A percentile compares a stretch with the other conserved stretches of the same genome.
Conservation (phyloP, 2,113 vertebrate genomes). For the Corythaeola cristata region DNA sequence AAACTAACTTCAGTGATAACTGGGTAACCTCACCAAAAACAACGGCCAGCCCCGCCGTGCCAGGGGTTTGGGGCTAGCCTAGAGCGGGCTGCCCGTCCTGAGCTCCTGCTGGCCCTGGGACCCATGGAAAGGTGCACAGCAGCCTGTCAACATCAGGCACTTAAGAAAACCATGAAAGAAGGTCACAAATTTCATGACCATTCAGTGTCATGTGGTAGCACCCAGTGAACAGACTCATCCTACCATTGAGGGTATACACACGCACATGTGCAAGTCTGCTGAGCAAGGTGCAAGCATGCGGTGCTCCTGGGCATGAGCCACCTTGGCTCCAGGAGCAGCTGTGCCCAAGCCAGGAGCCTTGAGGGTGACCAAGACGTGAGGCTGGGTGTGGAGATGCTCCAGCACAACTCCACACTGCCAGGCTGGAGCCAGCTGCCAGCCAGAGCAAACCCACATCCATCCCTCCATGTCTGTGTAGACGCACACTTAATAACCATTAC, state of each 20-base stretch:
- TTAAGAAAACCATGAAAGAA: background rate
- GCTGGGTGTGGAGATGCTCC: background rate
- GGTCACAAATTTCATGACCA: background rate
- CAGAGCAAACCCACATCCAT: background rate
- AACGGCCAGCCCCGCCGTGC: background rate
- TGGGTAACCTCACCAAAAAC: background rate
- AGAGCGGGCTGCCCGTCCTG: background rate
- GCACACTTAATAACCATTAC: background rate
- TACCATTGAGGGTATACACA: background rate
- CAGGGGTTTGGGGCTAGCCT: background rate
- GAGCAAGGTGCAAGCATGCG: background rate
- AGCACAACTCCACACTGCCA: background rate
- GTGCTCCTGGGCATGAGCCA: background rate
- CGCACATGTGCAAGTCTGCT: fast-evolving
- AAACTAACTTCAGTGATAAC: background rate
- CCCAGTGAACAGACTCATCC: background rate
- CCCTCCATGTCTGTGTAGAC: background rate
- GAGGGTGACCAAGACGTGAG: background rate
- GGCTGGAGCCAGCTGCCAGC: background rate
- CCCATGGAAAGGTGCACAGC: background rate
- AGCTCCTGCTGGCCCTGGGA: background rate
- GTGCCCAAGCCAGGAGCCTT: background rate
- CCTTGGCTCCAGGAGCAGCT: background rate
- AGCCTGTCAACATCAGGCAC: background rate
- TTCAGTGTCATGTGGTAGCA: background rate